phyloP scores from a whole-genome alignment of 1,140 invertebrate genomes.

The Drosophila sucinea region DNA sequence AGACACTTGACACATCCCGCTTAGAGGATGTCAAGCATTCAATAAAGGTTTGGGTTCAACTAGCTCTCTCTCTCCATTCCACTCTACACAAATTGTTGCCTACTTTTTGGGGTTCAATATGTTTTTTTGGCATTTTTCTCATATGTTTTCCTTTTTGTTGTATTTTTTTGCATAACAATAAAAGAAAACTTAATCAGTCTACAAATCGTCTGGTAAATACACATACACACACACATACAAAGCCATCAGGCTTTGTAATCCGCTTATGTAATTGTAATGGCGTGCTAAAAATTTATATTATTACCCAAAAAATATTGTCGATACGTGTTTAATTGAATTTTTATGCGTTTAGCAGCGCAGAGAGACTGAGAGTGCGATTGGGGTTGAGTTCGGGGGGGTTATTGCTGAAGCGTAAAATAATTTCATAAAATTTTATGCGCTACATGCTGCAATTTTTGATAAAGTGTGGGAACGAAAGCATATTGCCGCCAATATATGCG shows the following conservation, averaged over 20 bases:
- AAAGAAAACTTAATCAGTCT: slow-evolving; percentile 76
- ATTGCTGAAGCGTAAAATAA: slow-evolving; percentile 51
- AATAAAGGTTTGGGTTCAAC: slow-evolving; percentile 37
- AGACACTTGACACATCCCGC: slow-evolving; percentile 73
- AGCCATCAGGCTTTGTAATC: slow-evolving; percentile 56
- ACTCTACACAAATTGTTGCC: slow-evolving; percentile 40
- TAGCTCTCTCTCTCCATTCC: slow-evolving; percentile 1
- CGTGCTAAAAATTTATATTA: slow-evolving; percentile 79
- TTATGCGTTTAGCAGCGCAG: slow-evolving; percentile 57
- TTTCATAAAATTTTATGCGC: slow-evolving; percentile 74
- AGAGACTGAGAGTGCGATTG: slow-evolving; percentile 5
- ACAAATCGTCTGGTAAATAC: slow-evolving; percentile 61
- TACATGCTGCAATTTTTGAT: slow-evolving; percentile 35
- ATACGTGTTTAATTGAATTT: slow-evolving; percentile 82
- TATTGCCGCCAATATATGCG: slow-evolving; percentile 8
- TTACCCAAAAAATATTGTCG: slow-evolving; percentile 73
- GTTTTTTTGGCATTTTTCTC: slow-evolving; percentile 22
- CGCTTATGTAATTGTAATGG: slow-evolving; percentile 78
- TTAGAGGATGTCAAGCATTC: slow-evolving; percentile 62
- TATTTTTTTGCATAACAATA: slow-evolving; percentile 66
- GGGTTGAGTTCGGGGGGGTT: slow-evolving; percentile 26
- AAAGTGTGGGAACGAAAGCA: slow-evolving; percentile 14
- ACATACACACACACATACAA: slow-evolving; percentile 1
- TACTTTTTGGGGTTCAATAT: slow-evolving; percentile 25
- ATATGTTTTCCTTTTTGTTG: background rate